Evolutionary conservation across 1,140 invertebrate genomes (phyloP), one percentile per base, ranked within the genome.

Genomic region (Zaprionus tsacasi): DNA sequence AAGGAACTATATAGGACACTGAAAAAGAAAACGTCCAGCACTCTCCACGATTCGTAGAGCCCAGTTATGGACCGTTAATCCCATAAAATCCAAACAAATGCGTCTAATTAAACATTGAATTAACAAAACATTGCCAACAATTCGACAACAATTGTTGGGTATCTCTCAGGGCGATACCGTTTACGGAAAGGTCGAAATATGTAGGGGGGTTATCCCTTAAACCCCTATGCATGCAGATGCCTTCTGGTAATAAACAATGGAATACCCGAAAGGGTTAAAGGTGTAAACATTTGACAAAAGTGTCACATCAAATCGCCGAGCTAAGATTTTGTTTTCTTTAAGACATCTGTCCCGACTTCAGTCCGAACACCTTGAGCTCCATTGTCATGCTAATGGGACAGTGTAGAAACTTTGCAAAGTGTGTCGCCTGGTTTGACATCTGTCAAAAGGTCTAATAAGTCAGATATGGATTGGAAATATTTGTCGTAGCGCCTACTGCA

Each of bases 281-380:
- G 89, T 91, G 89, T 91, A 91, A 91, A 91, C 89, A 91, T 91
- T 86, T 91, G 81, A 91, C 83, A 91, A 82, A 85, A 89, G 72
- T 89, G 85, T 89, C 85, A 89, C 86, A 89, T 79, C 86, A 85
- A 83, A 76, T 64, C 60, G 35, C 27, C 48, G 58, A 69, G 66
- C 58, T 21, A 64, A 64, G 45, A 59, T 69, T 77, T 45, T 30
- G 27, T 30, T 76, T 50, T 17, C 45, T 25, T 78, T 60, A 70
- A 65, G 54, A 81, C 83, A 88, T 78, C 83, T 88, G 85, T 36
- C 65, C 65, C 56, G 40, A 15, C 35, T 5, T 56, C 12, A 38
- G 59, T 35, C 56, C 64, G 63, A 72, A 81, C 72, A 78, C 75
- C 45, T 52, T 38, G 43, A 30, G 55, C 30, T 30, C 55, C 54